Evolutionary conservation across 2,113 vertebrate genomes (phyloP), one percentile per base, ranked within the genome.

Genomic region (Cettia cetti): DNA sequence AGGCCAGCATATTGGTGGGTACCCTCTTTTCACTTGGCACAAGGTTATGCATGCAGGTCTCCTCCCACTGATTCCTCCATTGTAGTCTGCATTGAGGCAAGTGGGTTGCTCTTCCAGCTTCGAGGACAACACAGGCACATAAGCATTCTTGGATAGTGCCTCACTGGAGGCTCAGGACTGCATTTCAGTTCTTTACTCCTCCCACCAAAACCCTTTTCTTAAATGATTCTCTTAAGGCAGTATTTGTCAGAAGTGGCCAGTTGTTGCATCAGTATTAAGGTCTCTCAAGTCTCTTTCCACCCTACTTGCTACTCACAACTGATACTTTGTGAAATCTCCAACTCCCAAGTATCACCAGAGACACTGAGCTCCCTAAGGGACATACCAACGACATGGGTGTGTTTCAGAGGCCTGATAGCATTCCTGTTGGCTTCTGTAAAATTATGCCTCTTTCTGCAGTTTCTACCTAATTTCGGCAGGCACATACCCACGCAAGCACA

Each of bases 71-170:
- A 35, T 87, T 78, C 28, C 44, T 88, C 31, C 35, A 63, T 68
- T 40, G 21, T 13, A 19, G 18, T 52, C 13, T 52, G 39, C 13
- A 7, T 5, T n/a, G 35, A 53, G 28, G 22, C 0, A 0, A 85
- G 37, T 0, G 2, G 13, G 33, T 35, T 71, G 49, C 8, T 87
- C 15, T 84, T 90, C 24, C 61, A 15, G 65, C 7, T 81, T 68
- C 0, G 0, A 82, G 24, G 40, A 78, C 49, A 82, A 14, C 27
- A 76, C 8, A 79, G 44, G 9, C 21, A 44, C 14, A 2, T 15
- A 22, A 45, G 8, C 45, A 64, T 18, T 9, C 37, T 31, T 39
- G 63, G 18, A 39, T n/a, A 33, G 21, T 39, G 52, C 35, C 69
- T 89, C 44, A 30, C 15, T 75, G 45, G 23, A 79, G 39, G 49